Percentiles rank a stretch among this genome's conserved stretches.
These are phyloP conservation scores for Musca vetustissima DNA, from an alignment of 1,140 invertebrate genomes.

Conservation along the genomic window DNA sequence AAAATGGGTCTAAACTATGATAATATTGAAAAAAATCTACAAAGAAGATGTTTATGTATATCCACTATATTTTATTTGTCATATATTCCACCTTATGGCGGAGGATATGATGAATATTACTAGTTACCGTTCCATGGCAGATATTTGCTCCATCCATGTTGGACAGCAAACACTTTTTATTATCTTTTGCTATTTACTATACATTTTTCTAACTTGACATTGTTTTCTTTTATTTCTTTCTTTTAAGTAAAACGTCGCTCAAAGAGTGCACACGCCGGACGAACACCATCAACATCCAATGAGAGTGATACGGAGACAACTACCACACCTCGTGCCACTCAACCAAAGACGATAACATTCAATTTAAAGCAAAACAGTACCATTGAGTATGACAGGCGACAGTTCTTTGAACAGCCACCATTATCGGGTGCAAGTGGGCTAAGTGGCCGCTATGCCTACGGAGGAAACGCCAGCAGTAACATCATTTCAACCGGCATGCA, in stretches of 20 bases:
- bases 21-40: no score
- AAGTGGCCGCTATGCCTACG: neutral
- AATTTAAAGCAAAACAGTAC: conserved; percentile 54
- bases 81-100: no score
- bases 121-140: no score
- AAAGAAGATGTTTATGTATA: no score
- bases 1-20: no score
- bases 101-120: no score
- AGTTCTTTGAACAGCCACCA: conserved; percentile 49
- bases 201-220: no score
- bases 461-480: conserved; percentile 31
- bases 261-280: conserved; percentile 53
- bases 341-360: conserved; percentile 52
- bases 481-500: conserved; percentile 47
- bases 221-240: conserved; percentile 5
- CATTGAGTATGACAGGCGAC: conserved; percentile 51
- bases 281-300: conserved; percentile 31
- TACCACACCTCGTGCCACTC: conserved; percentile 47
- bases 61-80: no score
- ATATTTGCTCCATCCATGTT: no score
- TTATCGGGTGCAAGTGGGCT: conserved; percentile 33
- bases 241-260: conserved; percentile 52
- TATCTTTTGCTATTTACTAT: no score
- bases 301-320: conserved; percentile 15
- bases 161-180: no score